Percentiles rank a stretch among this genome's conserved stretches.
phyloP scores from a whole-genome alignment of 2,113 vertebrate genomes.

The Pantherophis guttatus region DNA sequence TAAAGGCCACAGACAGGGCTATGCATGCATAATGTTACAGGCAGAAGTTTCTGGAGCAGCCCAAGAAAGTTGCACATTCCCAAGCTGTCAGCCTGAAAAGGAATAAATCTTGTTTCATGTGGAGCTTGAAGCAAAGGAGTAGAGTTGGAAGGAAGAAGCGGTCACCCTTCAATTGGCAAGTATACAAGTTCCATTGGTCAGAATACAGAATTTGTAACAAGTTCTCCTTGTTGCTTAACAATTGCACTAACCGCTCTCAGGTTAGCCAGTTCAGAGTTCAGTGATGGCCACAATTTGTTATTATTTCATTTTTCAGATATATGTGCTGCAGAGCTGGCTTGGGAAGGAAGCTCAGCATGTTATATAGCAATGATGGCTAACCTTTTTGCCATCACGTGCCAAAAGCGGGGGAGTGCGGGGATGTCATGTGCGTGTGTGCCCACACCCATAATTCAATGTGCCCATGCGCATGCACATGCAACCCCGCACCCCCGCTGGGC shows the following conservation, averaged over 20 bases:
- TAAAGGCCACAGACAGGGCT: background rate
- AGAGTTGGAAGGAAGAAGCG: background rate
- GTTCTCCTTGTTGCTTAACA: background rate
- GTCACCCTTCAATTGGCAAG: background rate
- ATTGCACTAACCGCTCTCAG: background rate
- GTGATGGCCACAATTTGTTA: background rate
- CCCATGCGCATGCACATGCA: no score
- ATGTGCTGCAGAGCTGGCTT: background rate
- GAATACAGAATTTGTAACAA: background rate
- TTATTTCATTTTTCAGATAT: background rate
- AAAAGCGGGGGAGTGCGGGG: no score
- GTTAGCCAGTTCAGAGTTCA: no score
- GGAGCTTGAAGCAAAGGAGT: background rate
- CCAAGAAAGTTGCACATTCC: background rate
- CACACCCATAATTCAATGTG: no score
- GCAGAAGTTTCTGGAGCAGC: background rate
- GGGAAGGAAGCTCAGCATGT: background rate
- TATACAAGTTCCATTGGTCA: background rate
- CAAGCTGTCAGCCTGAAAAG: background rate
- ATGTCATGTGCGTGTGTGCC: no score
- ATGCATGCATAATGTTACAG: background rate
- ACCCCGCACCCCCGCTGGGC: no score
- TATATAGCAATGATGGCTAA: background rate
- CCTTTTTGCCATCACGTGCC: no score
- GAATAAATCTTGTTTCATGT: background rate